A percentile compares a stretch with the other conserved stretches of the same genome.
Evolutionary conservation across 2,888 invertebrate species (phyloP).

Genomic region (Tribolium freemani): DNA sequence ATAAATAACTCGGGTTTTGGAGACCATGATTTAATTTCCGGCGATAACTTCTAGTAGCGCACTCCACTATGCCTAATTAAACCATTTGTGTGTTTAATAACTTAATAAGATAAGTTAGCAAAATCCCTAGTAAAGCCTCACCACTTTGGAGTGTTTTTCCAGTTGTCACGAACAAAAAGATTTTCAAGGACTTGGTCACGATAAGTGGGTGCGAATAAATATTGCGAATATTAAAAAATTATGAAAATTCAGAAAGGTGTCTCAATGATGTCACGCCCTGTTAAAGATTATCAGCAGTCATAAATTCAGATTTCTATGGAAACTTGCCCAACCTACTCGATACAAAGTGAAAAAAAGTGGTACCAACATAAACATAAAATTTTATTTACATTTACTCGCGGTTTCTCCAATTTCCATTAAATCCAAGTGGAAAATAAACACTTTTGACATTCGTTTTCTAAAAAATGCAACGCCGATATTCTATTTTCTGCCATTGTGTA

Average conservation of each 20-base stretch:
- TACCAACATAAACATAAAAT: background rate
- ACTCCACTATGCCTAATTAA: too few species aligned
- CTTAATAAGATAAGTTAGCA: too few species aligned
- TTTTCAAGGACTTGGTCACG: background rate
- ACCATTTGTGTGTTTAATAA: too few species aligned
- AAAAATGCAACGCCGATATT: background rate
- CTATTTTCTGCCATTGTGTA: slow-evolving; percentile 7
- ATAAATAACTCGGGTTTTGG: too few species aligned
- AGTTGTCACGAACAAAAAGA: background rate
- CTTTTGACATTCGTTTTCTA: background rate
- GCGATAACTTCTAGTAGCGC: too few species aligned
- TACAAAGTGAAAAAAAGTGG: background rate
- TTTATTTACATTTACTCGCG: background rate
- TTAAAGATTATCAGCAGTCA: background rate
- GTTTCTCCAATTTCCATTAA: background rate
- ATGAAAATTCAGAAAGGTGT: background rate
- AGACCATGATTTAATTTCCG: too few species aligned
- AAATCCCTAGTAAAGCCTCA: background rate
- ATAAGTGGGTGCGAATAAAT: background rate
- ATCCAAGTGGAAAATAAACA: background rate
- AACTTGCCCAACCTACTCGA: background rate
- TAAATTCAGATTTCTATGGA: background rate
- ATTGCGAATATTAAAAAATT: background rate
- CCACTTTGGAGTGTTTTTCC: background rate
- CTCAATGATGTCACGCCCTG: background rate